Conservation (phyloP, 2,888 invertebrate species). For the Pammene aurita region DNA sequence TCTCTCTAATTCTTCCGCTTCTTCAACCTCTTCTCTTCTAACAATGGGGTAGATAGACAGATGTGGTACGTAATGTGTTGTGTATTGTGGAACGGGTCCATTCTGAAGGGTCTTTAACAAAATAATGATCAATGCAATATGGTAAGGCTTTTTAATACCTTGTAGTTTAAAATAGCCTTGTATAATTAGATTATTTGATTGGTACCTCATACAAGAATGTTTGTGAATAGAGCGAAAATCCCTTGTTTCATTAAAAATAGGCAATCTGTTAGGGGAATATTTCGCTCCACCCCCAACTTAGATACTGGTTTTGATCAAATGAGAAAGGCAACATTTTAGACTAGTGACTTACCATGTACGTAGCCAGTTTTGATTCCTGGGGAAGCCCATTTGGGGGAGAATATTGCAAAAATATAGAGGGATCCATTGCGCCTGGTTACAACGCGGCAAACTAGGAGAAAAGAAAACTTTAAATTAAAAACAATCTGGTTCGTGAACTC, state of each 20-base stretch:
- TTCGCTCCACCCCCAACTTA: conserved; percentile 6
- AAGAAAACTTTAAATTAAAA: conserved; percentile 46
- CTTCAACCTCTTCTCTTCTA: conserved; percentile 27
- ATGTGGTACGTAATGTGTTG: conserved; percentile 24
- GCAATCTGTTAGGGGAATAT: background rate
- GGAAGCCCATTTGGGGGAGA: conserved; percentile 89
- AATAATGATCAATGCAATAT: conserved; percentile 31
- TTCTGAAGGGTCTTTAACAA: conserved; percentile 31
- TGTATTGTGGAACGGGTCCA: conserved; percentile 25
- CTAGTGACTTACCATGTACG: conserved; percentile 87
- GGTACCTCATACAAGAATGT: background rate
- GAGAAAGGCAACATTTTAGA: background rate
- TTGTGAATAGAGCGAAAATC: conserved; percentile 14
- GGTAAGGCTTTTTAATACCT: conserved; percentile 10
- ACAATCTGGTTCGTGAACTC: background rate
- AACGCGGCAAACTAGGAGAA: conserved; percentile 54
- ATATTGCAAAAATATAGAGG: conserved; percentile 86
- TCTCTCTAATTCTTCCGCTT: conserved; percentile 22
- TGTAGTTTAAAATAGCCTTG: conserved; percentile 1
- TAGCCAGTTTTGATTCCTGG: conserved; percentile 92
- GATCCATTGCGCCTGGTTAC: conserved; percentile 85
- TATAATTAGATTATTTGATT: background rate
- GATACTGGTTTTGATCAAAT: background rate
- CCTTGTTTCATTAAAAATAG: background rate
- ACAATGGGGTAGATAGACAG: conserved; percentile 28